Conservation (phyloP, 2,113 vertebrate species). For the Neolamprologus sp. region DNA sequence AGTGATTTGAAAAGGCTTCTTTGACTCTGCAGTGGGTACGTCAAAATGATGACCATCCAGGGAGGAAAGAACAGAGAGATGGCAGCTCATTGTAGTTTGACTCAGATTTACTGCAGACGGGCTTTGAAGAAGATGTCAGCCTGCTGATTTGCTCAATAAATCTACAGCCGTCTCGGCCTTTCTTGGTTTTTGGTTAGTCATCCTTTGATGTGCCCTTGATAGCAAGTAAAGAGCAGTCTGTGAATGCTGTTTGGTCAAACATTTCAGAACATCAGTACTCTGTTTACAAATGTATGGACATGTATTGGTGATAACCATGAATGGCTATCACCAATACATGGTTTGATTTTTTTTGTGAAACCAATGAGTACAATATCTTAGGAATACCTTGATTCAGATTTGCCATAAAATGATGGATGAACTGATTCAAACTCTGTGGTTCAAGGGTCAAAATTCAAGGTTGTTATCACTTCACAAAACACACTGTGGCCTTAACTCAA, state of each 20-base stretch:
- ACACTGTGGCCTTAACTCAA: not conserved
- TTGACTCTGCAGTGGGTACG: not conserved
- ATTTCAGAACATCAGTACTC: not conserved
- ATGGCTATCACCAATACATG: not conserved
- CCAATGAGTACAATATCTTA: not conserved
- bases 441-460: not conserved
- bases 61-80: conserved; percentile 26
- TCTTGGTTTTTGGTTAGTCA: conserved; percentile 7
- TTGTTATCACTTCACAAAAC: not conserved
- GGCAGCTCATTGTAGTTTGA: conserved; percentile 30
- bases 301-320: not conserved
- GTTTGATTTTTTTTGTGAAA: not conserved
- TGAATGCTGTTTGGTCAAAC: not conserved
- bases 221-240: not conserved
- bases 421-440: not conserved
- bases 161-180: not conserved
- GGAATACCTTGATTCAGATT: not conserved
- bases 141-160: conserved; percentile 25
- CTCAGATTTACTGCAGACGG: conserved; percentile 23
- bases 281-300: not conserved
- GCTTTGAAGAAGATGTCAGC: conserved; percentile 49
- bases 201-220: conserved; percentile 15
- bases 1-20: not conserved
- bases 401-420: not conserved
- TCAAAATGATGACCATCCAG: not conserved